Evolutionary conservation across 1,140 invertebrate species (phyloP).

Genomic region (Drosophila rhopaloa): DNA sequence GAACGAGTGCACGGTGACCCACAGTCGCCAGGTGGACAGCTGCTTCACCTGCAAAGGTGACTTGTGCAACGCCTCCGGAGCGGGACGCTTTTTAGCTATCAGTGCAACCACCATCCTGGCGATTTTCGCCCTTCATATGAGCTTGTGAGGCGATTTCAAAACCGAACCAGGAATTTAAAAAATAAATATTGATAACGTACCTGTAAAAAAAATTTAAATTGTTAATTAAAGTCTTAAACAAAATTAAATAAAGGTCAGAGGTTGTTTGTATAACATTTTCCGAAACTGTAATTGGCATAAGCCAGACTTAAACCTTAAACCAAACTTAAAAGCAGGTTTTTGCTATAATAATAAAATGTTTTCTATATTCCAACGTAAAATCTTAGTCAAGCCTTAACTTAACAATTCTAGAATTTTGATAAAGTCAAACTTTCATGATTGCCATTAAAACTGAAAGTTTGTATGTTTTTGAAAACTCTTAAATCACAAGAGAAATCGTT

Average conservation of each 20-base stretch:
- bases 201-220: constrained; percentile 33
- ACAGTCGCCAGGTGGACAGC: constrained; percentile 73
- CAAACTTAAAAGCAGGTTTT: no score
- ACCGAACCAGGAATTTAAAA: no score
- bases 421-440: no score
- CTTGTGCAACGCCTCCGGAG: constrained; percentile 85
- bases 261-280: not conserved
- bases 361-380: no score
- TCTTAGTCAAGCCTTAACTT: no score
- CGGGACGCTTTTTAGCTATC: constrained; percentile 84
- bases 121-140: constrained; percentile 60
- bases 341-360: no score
- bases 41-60: constrained; percentile 86
- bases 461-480: no score
- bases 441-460: no score
- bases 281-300: no score
- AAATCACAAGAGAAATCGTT: no score
- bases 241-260: constrained; percentile 18
- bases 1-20: constrained; percentile 70
- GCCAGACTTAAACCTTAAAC: no score
- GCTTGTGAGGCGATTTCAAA: constrained; percentile 43
- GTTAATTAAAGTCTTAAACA: constrained; percentile 23
- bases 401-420: no score
- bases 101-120: constrained; percentile 83
- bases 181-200: constrained; percentile 28